These are phyloP conservation scores for Papilio polyxenes DNA, from an alignment of 1,140 invertebrate species.

Conservation along the genomic window DNA sequence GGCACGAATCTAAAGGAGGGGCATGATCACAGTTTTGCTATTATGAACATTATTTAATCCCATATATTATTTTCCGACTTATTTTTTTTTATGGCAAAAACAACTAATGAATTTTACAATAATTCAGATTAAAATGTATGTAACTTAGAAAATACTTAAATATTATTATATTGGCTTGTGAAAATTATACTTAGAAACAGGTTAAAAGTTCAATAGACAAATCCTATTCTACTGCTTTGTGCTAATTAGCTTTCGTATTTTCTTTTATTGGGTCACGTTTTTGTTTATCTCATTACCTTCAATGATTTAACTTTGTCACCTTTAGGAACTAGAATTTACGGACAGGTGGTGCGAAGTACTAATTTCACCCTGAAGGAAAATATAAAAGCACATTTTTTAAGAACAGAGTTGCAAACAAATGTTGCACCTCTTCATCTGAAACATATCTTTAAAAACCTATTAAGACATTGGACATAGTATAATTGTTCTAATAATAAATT, in stretches of 20 bases:
- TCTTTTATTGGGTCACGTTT: slow-evolving; percentile 7
- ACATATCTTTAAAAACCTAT: no score
- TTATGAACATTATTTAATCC: not conserved
- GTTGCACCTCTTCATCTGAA: no score
- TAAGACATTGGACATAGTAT: no score
- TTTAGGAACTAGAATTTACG: slow-evolving; percentile 30
- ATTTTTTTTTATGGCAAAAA: no score
- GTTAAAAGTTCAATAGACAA: not conserved
- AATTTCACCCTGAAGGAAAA: no score
- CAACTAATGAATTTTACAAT: no score
- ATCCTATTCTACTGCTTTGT: not conserved
- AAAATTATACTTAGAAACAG: not conserved
- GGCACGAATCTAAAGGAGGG: not conserved
- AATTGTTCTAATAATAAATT: no score
- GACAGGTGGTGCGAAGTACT: not conserved
- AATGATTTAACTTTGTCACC: not conserved
- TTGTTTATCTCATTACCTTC: not conserved
- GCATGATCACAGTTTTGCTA: not conserved
- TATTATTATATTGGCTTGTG: not conserved
- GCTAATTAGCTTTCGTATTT: slow-evolving; percentile 14
- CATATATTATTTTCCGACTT: no score
- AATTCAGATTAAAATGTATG: not conserved
- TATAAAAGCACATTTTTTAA: no score
- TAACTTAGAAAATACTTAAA: not conserved
- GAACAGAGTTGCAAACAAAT: no score